A percentile compares a stretch with the other conserved stretches of the same genome.
These are phyloP conservation scores for Pseudomyrmex pallidus DNA, from an alignment of 1,140 invertebrate species.

Conservation along the genomic window DNA sequence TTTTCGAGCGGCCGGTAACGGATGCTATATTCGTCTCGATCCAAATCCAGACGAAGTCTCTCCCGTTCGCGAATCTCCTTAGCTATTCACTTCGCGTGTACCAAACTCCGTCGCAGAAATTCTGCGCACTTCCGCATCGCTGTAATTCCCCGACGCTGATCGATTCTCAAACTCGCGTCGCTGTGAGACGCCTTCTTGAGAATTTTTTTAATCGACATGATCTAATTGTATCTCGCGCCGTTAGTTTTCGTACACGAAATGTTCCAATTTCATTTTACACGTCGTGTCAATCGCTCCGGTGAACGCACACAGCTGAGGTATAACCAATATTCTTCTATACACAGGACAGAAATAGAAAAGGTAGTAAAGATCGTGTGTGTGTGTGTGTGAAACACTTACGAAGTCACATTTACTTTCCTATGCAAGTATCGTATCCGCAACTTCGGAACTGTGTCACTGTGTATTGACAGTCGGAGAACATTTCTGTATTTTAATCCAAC, in stretches of 20 bases:
- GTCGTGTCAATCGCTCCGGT: slow-evolving; percentile 1
- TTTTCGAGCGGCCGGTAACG: neutral
- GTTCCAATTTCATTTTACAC: neutral
- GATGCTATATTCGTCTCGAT: slow-evolving; percentile 7
- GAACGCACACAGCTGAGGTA: slow-evolving; percentile 5
- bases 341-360: slow-evolving; percentile 1
- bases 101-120: neutral
- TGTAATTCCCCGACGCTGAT: neutral
- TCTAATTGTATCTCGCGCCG: neutral
- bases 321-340: slow-evolving; percentile 13
- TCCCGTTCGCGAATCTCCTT: neutral
- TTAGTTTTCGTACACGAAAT: neutral
- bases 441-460: slow-evolving; percentile 34
- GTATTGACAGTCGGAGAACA: neutral
- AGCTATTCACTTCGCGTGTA: neutral
- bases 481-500: neutral
- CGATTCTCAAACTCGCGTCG: neutral
- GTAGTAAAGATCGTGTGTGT: neutral
- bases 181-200: neutral
- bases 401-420: slow-evolving; percentile 3
- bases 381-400: neutral
- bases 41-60: neutral
- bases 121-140: neutral
- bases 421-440: neutral
- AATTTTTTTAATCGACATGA: neutral